phyloP scores from a whole-genome alignment of 2,797 vertebrate genomes.

The Avahi laniger region DNA sequence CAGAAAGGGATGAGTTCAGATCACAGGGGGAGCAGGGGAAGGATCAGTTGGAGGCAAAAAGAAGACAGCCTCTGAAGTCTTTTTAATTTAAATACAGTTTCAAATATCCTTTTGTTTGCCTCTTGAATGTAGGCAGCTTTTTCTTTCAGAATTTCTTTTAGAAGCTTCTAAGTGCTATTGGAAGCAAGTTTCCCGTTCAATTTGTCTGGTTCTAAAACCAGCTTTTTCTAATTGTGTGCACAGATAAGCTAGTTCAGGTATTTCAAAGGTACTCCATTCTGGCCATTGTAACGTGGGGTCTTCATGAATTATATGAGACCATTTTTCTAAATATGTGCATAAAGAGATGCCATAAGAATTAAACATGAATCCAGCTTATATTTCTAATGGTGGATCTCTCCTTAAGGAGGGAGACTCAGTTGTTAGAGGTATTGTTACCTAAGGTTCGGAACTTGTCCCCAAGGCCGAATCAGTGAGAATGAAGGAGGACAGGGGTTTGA shows the following conservation, averaged over 20 bases:
- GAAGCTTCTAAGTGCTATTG: background rate
- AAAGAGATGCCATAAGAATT: background rate
- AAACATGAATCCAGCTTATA: background rate
- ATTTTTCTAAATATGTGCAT: background rate
- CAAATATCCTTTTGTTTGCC: background rate
- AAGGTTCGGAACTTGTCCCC: background rate
- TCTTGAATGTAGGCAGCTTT: background rate
- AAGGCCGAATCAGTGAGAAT: background rate
- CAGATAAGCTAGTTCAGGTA: background rate
- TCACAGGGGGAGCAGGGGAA: background rate
- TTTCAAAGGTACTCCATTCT: background rate
- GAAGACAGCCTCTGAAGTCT: background rate
- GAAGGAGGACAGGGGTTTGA: background rate
- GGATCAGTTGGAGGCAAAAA: background rate
- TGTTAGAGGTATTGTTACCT: background rate
- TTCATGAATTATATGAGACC: background rate
- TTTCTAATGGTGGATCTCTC: background rate
- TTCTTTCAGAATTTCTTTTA: background rate
- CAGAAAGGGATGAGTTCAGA: background rate
- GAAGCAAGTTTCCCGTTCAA: background rate
- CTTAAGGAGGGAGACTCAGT: background rate
- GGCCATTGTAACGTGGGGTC: background rate
- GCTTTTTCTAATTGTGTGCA: background rate
- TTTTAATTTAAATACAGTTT: background rate
- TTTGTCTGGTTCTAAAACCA: background rate